Evolutionary conservation across 92 coral and sea anemone species (phyloP).

Genomic region (Palythoa caribaeorum): DNA sequence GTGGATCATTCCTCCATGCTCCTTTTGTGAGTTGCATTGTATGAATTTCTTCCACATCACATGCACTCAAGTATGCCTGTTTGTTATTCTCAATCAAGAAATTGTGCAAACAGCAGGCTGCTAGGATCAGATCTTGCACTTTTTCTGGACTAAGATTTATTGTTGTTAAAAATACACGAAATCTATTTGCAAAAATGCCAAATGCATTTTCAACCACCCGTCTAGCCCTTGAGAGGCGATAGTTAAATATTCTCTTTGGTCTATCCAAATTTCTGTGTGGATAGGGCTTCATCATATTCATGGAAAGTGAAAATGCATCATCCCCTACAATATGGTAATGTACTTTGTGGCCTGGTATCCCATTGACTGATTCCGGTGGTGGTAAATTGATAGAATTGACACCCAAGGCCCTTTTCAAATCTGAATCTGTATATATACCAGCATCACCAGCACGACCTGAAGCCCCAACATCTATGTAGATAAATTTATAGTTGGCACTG

Average conservation of each 20-base stretch:
- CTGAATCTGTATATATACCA: conserved; percentile 3
- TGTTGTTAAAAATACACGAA: conserved; percentile 10
- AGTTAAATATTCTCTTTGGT: conserved; percentile 5
- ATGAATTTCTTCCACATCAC: conserved; percentile 52
- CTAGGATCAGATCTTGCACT: conserved; percentile 11
- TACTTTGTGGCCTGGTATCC: conserved; percentile 11
- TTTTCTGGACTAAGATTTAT: conserved; percentile 13
- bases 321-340: conserved; percentile 36
- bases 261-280: neutral
- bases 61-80: conserved; percentile 26
- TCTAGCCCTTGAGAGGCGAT: neutral
- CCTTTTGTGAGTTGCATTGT: conserved; percentile 43
- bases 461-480: neutral
- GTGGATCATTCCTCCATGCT: conserved; percentile 55
- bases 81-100: neutral
- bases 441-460: neutral
- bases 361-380: conserved; percentile 1
- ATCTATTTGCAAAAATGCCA: conserved; percentile 7
- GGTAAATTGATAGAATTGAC: conserved; percentile 8
- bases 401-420: neutral
- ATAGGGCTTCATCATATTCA: conserved; percentile 23
- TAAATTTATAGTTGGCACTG: neutral
- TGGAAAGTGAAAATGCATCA: conserved; percentile 47
- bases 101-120: conserved; percentile 2
- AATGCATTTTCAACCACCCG: neutral